These are phyloP conservation scores for Yasuhikotakia modesta DNA, from an alignment of 2,797 vertebrate genomes.

Conservation along the genomic window DNA sequence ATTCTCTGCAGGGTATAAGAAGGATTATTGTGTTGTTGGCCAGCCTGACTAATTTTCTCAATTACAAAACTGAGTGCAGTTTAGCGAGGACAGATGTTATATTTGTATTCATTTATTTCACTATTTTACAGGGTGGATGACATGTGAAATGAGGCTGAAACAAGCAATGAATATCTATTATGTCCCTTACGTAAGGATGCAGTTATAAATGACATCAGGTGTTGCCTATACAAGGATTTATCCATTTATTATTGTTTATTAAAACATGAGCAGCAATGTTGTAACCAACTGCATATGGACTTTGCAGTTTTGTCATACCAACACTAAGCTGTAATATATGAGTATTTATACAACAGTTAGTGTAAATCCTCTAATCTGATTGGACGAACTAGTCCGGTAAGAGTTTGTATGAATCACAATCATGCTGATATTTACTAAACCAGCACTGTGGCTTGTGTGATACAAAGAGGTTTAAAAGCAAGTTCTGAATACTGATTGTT, in stretches of 20 bases:
- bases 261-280: neutral
- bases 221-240: conserved; percentile 27
- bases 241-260: too few species aligned
- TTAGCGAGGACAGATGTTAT: conserved; percentile 55
- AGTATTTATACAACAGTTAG: neutral
- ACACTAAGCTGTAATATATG: neutral
- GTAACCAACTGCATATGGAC: neutral
- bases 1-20: conserved; percentile 31
- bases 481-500: too few species aligned
- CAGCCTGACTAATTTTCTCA: conserved; percentile 52
- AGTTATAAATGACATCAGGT: conserved; percentile 42
- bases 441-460: too few species aligned
- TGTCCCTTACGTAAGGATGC: conserved; percentile 36
- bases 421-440: neutral
- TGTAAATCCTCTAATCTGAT: too few species aligned
- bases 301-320: neutral
- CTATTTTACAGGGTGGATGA: conserved; percentile 47
- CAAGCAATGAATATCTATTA: conserved; percentile 56
- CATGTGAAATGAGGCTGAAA: conserved; percentile 55
- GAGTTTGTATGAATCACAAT: neutral
- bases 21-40: conserved; percentile 42
- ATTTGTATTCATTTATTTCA: conserved; percentile 53
- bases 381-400: neutral
- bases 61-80: conserved; percentile 51
- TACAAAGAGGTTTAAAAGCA: too few species aligned